These are phyloP conservation scores for Ormyrus rosae DNA, from an alignment of 2,888 invertebrate genomes.

Conservation along the genomic window DNA sequence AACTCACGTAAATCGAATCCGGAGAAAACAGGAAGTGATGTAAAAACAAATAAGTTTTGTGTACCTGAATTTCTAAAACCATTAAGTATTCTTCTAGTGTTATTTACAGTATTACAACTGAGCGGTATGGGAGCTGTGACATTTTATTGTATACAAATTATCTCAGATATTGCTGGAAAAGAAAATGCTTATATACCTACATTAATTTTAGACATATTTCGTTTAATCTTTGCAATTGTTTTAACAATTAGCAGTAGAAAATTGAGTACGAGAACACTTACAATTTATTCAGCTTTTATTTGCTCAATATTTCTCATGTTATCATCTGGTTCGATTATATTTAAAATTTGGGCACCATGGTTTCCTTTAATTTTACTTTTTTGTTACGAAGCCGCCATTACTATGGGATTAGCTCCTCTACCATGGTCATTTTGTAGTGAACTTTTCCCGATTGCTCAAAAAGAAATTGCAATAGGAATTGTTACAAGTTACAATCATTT, in stretches of 20 bases:
- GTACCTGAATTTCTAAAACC: conserved; percentile 77
- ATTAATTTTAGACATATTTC: conserved; percentile 80
- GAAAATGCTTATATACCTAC: conserved; percentile 83
- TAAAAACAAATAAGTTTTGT: not conserved
- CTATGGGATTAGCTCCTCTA: conserved; percentile 81
- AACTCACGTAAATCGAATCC: not conserved
- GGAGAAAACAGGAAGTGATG: not conserved
- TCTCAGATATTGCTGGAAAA: conserved; percentile 79
- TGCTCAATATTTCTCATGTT: conserved; percentile 14
- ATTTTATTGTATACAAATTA: conserved; percentile 83
- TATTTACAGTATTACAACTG: conserved; percentile 83
- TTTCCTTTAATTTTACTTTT: conserved; percentile 76
- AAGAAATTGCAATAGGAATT: conserved; percentile 83
- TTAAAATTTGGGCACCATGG: conserved; percentile 26
- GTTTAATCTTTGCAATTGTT: conserved; percentile 80
- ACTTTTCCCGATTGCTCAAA: conserved; percentile 80
- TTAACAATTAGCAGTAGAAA: conserved; percentile 76
- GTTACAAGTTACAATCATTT: conserved; percentile 82
- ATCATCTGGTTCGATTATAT: conserved; percentile 11
- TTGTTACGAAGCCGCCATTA: conserved; percentile 80
- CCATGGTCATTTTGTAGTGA: conserved; percentile 88
- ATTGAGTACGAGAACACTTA: conserved; percentile 17
- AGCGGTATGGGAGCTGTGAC: conserved; percentile 85
- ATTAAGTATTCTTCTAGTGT: conserved; percentile 80
- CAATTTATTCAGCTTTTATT: conserved; percentile 21